Base-by-base conservation (phyloP, 2,113 vertebrate species). In the Daphoenositta chrysoptera region DNA sequence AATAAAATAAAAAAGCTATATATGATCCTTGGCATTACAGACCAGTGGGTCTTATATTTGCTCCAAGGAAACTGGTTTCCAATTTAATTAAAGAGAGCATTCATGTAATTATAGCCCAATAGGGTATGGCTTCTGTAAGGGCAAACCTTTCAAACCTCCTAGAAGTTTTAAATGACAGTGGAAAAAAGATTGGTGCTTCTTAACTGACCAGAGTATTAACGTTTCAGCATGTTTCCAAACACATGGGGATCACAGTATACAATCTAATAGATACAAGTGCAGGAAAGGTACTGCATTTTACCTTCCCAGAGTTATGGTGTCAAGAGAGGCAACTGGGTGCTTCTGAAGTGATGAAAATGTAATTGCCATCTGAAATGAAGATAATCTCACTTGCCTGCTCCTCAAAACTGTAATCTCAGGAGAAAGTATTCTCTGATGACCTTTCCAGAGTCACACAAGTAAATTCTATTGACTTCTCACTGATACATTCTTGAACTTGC, bases 81-180 rank as follows among this genome's bases (percentile, higher is more conserved):
- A 84, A 93, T 96, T 90, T 94, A 87, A 97, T 97, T 96, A 94
- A 91, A 94, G 48, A 70, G 71, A 82, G 45, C 40, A 60, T 91
- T 86, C 31, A 35, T 73, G 70, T 66, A 93, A 85, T 95, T 96
- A 84, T 70, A 93, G 37, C n/a, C 57, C 87, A 71, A 73, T 13
- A 58, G 57, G 30, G 18, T 71, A 90, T 40, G n/a, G 37, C 15
- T 78, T 84, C 71, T 92, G 11, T 71, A 88, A 93, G 60, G 20
- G 21, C 10, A 94, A 95, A 69, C 2, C 4, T 91, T 83, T 92
- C 64, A 89, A 84, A 72, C 14, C 26, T 81, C 33, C 42, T 72
- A 64, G 51, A 96, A 86, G 22, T 89, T 91, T 90, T 83, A 93
- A 78, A 95, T 53, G 60, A 87, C 53, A 86, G 42, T 63, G 39